A percentile compares a stretch with the other conserved stretches of the same genome.
phyloP scores from a whole-genome alignment of 37 sponge, comb jelly and placozoan species.

The Bolinopsis microptera region DNA sequence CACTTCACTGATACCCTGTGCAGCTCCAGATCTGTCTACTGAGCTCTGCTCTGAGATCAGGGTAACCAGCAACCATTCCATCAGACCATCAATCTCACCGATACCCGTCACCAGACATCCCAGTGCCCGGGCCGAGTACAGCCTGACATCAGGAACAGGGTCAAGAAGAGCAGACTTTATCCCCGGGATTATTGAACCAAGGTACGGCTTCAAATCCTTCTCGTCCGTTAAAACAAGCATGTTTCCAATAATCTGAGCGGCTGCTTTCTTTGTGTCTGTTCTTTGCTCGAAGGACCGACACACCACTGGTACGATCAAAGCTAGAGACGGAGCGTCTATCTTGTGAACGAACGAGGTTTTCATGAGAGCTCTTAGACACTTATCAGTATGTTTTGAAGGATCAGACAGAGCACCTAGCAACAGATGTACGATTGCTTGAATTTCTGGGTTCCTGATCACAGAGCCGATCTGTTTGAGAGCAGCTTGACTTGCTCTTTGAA shows the following conservation, averaged over 20 bases:
- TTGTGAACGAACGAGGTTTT: conserved; percentile 94
- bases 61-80: conserved; percentile 83
- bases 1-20: conserved; percentile 84
- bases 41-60: conserved; percentile 77
- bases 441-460: conserved; percentile 99
- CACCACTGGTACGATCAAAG: conserved; percentile 95
- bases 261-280: conserved; percentile 94
- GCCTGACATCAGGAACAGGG: conserved; percentile 89
- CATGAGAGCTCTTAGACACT: conserved; percentile 83
- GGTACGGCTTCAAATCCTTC: conserved; percentile 93
- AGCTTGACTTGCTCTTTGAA: conserved; percentile 84
- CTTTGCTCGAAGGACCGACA: conserved; percentile 82
- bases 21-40: conserved; percentile 96
- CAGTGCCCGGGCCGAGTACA: conserved; percentile 79
- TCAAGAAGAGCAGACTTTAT: conserved; percentile 88
- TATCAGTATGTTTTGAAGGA: conserved; percentile 77
- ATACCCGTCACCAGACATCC: conserved; percentile 82
- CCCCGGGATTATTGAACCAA: conserved; percentile 86
- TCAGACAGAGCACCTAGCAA: conserved; percentile 81
- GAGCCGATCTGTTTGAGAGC: conserved; percentile 97
- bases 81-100: conserved; percentile 78
- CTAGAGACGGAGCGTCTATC: conserved; percentile 96
- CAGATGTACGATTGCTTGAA: conserved; percentile 85
- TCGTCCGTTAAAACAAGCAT: conserved; percentile 92
- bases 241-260: conserved; percentile 93